Evolutionary conservation across 1,140 invertebrate genomes (phyloP).

Genomic region (Phenacoccus solenopsis): DNA sequence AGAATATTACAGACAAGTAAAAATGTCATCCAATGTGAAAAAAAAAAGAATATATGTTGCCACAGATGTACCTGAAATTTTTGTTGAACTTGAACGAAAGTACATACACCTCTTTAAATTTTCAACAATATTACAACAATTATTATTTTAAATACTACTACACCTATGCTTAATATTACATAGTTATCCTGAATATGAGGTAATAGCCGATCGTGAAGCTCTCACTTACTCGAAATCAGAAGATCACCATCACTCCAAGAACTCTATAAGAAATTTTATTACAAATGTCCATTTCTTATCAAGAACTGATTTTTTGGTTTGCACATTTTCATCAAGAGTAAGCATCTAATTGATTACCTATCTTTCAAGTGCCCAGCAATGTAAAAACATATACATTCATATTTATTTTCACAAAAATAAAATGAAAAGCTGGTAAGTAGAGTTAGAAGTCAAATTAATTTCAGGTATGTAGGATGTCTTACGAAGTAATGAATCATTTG

Average conservation of each 20-base stretch:
- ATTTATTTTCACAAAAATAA: too few relatives aligned
- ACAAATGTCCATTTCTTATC: slow-evolving; percentile 82
- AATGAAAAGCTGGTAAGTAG: too few relatives aligned
- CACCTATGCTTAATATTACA: slow-evolving; percentile 18
- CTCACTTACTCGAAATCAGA: slow-evolving; percentile 78
- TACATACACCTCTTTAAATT: slow-evolving; percentile 25
- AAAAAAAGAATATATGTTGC: slow-evolving; percentile 71
- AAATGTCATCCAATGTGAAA: slow-evolving; percentile 43
- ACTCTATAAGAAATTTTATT: slow-evolving; percentile 79
- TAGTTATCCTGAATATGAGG: slow-evolving; percentile 74
- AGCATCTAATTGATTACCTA: slow-evolving; percentile 20
- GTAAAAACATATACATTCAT: too few relatives aligned
- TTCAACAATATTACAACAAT: background rate
- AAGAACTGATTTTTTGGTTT: slow-evolving; percentile 78
- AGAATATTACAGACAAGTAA: slow-evolving; percentile 65
- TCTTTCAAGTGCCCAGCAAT: background rate
- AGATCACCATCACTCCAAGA: slow-evolving; percentile 73
- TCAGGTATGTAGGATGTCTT: slow-evolving; percentile 85
- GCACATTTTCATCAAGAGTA: slow-evolving; percentile 93
- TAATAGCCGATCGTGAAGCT: slow-evolving; percentile 77
- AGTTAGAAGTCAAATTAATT: too few relatives aligned
- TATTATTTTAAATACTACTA: background rate
- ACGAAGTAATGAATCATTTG: slow-evolving; percentile 90
- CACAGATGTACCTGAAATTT: slow-evolving; percentile 72
- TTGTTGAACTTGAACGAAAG: slow-evolving; percentile 36